These are phyloP conservation scores for Caloenas nicobarica DNA, from an alignment of 2,113 vertebrate genomes.

Conservation along the genomic window DNA sequence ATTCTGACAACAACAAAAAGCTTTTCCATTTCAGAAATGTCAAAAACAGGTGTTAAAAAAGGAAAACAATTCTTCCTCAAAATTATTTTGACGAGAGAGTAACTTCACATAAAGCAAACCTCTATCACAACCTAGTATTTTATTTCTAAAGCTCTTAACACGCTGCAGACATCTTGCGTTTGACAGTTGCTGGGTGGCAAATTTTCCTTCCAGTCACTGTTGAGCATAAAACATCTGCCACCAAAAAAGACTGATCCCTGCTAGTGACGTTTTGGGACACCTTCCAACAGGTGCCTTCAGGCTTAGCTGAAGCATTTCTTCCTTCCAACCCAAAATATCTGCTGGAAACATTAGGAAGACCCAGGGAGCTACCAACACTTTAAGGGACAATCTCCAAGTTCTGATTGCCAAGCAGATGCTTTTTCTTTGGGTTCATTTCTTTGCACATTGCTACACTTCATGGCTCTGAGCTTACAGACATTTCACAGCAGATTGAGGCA, in stretches of 20 bases:
- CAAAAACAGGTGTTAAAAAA: slow-evolving; percentile 37
- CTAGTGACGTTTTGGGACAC: neutral
- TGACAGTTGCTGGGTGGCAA: slow-evolving; percentile 33
- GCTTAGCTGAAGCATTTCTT: neutral
- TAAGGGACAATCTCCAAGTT: neutral
- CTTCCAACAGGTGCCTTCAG: neutral
- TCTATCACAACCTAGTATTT: slow-evolving; percentile 28
- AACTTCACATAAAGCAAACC: slow-evolving; percentile 20
- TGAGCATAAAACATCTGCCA: neutral
- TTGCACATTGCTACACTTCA: neutral
- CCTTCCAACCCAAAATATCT: neutral
- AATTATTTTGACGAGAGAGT: slow-evolving; percentile 39
- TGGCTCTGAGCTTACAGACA: neutral
- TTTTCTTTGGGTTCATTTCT: neutral
- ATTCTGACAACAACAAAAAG: slow-evolving; percentile 36
- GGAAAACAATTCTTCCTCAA: slow-evolving; percentile 35
- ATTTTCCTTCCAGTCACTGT: slow-evolving; percentile 12
- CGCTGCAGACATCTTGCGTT: neutral
- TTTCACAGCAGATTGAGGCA: slow-evolving; percentile 12
- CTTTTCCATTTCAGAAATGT: slow-evolving; percentile 39
- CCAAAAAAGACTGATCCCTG: neutral
- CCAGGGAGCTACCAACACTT: neutral
- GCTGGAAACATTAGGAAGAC: neutral
- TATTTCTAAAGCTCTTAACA: slow-evolving; percentile 42
- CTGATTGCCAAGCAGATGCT: neutral